These are phyloP conservation scores for Poecilobothrus nobilitatus DNA, from an alignment of 2,888 invertebrate genomes.

Conservation along the genomic window DNA sequence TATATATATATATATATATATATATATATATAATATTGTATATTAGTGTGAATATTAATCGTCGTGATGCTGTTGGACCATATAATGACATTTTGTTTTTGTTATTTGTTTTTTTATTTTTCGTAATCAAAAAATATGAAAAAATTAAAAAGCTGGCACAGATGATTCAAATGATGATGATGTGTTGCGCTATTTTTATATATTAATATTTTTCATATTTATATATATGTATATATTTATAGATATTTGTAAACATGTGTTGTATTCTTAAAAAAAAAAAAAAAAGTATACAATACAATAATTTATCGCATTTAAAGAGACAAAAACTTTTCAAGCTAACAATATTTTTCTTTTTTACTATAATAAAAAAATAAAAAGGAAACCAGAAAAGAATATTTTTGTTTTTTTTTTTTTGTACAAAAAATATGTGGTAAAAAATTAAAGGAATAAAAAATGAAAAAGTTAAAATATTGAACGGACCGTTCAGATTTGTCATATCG, in stretches of 20 bases:
- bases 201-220: no score
- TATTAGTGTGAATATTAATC: background rate
- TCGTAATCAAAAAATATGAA: background rate
- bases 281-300: background rate
- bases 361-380: slow-evolving; percentile 16
- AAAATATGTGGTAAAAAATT: slow-evolving; percentile 10
- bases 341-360: background rate
- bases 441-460: slow-evolving; percentile 20
- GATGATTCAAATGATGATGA: slow-evolving; percentile 1
- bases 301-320: slow-evolving; percentile 3
- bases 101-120: no score
- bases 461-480: slow-evolving; percentile 7
- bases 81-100: background rate
- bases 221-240: background rate
- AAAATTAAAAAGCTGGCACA: background rate
- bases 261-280: background rate
- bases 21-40: no score
- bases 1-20: no score
- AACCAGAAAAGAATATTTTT: slow-evolving; percentile 20
- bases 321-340: background rate
- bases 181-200: background rate
- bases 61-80: background rate
- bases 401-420: background rate
- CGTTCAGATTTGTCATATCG: no score
- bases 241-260: background rate